Evolutionary conservation across 2,797 vertebrate species (phyloP).

Genomic region (Ctenochaetus hawaiiensis): DNA sequence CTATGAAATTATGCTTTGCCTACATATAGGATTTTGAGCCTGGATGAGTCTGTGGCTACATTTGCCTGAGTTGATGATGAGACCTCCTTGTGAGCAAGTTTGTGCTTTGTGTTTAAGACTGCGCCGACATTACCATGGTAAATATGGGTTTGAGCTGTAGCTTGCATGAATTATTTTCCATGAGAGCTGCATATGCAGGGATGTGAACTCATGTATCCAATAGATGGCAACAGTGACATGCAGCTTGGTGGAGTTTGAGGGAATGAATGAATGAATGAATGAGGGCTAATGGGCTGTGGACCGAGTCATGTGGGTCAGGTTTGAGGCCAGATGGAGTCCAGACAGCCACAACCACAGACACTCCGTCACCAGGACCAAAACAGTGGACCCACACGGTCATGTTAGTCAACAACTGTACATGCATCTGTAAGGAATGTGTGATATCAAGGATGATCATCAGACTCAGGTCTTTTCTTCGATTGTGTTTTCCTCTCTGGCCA

Average conservation of each 20-base stretch:
- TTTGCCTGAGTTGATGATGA: conserved; percentile 14
- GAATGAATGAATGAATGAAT: conserved; percentile 52
- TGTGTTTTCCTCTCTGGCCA: not conserved
- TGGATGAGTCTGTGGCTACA: conserved; percentile 21
- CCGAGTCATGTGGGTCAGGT: conserved; percentile 64
- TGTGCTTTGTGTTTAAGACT: conserved; percentile 2
- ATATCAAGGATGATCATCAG: conserved; percentile 5
- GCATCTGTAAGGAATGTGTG: conserved; percentile 28
- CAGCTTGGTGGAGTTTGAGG: conserved; percentile 22
- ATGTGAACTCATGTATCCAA: conserved; percentile 60
- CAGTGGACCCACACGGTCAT: conserved; percentile 38
- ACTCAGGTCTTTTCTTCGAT: conserved; percentile 8
- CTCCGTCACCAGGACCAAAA: conserved; percentile 62
- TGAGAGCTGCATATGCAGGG: conserved; percentile 7
- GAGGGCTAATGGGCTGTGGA: conserved; percentile 62
- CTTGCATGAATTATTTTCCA: conserved; percentile 22
- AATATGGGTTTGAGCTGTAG: conserved; percentile 12
- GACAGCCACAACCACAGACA: conserved; percentile 62
- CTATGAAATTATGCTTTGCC: not conserved
- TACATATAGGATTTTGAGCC: not conserved
- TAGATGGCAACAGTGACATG: conserved; percentile 76
- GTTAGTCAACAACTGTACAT: conserved; percentile 40
- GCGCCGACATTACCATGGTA: not conserved
- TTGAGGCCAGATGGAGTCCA: conserved; percentile 67
- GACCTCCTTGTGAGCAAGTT: conserved; percentile 9